Evolutionary conservation across 2,888 invertebrate species (phyloP).

Genomic region (Mongoloraphidia duomilia): DNA sequence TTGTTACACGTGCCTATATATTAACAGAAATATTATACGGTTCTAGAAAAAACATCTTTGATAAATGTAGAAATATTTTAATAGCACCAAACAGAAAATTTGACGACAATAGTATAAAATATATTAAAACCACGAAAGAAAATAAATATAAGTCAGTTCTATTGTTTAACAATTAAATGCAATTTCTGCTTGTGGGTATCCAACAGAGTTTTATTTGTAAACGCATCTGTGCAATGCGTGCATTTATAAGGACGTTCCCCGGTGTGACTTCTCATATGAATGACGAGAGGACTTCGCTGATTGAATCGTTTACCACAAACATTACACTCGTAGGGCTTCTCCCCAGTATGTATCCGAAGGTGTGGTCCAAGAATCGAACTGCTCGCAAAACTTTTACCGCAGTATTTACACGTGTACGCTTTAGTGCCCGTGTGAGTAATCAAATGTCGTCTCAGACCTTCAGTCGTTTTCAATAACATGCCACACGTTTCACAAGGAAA

Average conservation of each 20-base stretch:
- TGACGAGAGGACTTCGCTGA: slow-evolving; percentile 14
- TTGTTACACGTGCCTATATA: too few species aligned
- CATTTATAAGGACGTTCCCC: slow-evolving; percentile 10
- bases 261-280: slow-evolving; percentile 16
- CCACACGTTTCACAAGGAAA: slow-evolving; percentile 28
- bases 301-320: slow-evolving; percentile 22
- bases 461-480: slow-evolving; percentile 30
- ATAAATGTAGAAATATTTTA: too few species aligned
- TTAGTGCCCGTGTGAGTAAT: slow-evolving; percentile 27
- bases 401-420: slow-evolving; percentile 26
- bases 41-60: too few species aligned
- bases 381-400: background rate
- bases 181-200: too few species aligned
- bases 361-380: background rate
- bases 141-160: too few species aligned
- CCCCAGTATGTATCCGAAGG: slow-evolving; percentile 8
- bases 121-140: too few species aligned
- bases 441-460: slow-evolving; percentile 30
- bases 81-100: too few species aligned
- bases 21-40: too few species aligned
- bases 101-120: too few species aligned
- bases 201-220: too few species aligned
- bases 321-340: slow-evolving; percentile 22
- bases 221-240: slow-evolving; percentile 2
- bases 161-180: too few species aligned